Conservation (phyloP, 2,797 vertebrate genomes). For the Eulemur mongoz region DNA sequence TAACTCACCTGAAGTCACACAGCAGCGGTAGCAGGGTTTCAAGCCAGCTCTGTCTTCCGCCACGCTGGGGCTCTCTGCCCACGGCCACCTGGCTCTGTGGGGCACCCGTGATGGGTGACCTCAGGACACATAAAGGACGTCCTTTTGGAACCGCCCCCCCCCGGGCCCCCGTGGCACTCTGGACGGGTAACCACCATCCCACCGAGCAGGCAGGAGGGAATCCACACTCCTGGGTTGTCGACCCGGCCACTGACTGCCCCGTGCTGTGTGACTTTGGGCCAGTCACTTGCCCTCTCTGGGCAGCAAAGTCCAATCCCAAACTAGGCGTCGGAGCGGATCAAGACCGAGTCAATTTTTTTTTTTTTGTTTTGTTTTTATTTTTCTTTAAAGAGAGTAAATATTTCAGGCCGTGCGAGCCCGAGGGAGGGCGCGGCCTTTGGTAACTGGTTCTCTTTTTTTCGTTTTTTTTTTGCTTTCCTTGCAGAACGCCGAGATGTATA, state of each 20-base stretch:
- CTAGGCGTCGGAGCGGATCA: not conserved
- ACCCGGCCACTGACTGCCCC: not conserved
- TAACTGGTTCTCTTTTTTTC: conserved; percentile 65
- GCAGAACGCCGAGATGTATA: conserved; percentile 93
- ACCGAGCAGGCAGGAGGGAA: not conserved
- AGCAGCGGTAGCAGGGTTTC: too few relatives aligned
- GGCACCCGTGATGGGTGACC: fast-evolving
- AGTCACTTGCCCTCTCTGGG: not conserved
- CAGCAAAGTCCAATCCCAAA: not conserved
- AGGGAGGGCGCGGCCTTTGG: not conserved
- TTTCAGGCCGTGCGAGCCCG: not conserved
- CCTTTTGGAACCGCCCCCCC: not conserved
- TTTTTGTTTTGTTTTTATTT: too few relatives aligned
- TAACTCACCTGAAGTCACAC: not conserved
- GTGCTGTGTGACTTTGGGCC: not conserved
- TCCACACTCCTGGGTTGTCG: not conserved
- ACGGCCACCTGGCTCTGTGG: not conserved
- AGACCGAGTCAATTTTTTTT: not conserved
- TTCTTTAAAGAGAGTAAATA: not conserved
- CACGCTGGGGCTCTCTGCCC: not conserved
- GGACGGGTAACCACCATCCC: not conserved
- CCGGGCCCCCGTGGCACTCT: not conserved
- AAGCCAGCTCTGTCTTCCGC: not conserved
- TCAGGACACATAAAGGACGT: not conserved
- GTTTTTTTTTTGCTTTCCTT: conserved; percentile 29